Base-by-base conservation (phyloP, 2,113 vertebrate genomes). In the Burhinus oedicnemus region DNA sequence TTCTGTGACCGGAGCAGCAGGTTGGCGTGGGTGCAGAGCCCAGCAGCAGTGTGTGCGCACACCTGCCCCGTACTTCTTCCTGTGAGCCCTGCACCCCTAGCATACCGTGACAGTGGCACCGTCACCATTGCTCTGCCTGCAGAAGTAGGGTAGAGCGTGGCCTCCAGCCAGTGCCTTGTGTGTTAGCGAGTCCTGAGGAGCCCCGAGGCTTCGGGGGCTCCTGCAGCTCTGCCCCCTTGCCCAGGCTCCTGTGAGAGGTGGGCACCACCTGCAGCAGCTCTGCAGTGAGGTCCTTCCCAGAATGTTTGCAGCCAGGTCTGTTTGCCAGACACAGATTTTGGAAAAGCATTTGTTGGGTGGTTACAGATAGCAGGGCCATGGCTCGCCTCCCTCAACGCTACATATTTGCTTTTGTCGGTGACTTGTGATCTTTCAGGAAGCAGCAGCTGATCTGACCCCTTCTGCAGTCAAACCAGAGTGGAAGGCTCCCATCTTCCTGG, bases 81-180 rank as follows among this genome's bases (percentile, higher is more conserved):
- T 25, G 4, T 38, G 70, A 2, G 38, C 70, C 69, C 69, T 81
- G 20, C 21, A 34, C 42, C 13, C 9, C 12, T 5, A 5, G 34
- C 38, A 29, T 47, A 38, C 38, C 0, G 0, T 49, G 34, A 16
- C 1, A 0, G 16, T 10, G 40, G 21, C 47, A 7, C 36, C 16
- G 8, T 30, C 29, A 11, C 60, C 18, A 5, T 12, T 17, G 23
- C 49, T 55, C 34, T 55, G 38, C 38, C 62, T 54, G 30, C 23
- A 2, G 52, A 32, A 40, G 20, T 30, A 30, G 40, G 12, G 32
- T 47, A 9, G 11, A 34, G 52, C 52, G 6, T 16, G 21, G 71
- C 15, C 47, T 26, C 38, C 15, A 25, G 38, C 21, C 38, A 11
- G 36, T 32, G 38, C 52, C 71, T 17, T 4, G 5, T n/a, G 62